Percentiles rank a stretch among this genome's conserved stretches.
phyloP scores from a whole-genome alignment of 2,113 vertebrate species.

The Dermatemys mawii region DNA sequence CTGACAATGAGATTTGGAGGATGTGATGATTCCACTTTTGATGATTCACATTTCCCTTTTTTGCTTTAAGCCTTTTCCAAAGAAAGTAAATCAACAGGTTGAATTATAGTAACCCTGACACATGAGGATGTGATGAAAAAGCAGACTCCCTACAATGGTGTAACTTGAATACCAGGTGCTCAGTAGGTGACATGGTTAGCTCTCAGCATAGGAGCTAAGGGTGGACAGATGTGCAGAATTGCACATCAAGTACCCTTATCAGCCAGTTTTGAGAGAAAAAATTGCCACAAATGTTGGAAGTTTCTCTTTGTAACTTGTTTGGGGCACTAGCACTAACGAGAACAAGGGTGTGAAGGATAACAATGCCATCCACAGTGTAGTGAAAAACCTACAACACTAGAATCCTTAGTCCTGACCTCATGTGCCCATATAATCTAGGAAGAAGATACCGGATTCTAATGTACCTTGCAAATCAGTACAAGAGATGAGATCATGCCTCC shows the following conservation, averaged over 20 bases:
- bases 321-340: not conserved
- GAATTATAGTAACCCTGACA: fast-evolving
- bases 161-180: not conserved
- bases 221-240: not conserved
- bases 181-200: not conserved
- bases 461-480: not conserved
- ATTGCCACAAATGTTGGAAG: not conserved
- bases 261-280: not conserved
- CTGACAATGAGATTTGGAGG: not conserved
- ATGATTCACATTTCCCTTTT: not conserved
- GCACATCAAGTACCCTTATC: not conserved
- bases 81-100: not conserved
- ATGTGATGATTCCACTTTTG: not conserved
- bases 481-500: not conserved
- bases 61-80: not conserved
- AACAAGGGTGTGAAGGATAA: not conserved
- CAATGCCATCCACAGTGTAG: not conserved
- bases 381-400: not conserved
- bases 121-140: not conserved
- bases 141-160: not conserved
- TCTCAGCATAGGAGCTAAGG: not conserved
- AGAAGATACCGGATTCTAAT: fast-evolving
- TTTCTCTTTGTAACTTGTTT: not conserved
- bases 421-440: not conserved
- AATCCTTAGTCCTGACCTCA: not conserved